phyloP scores from a whole-genome alignment of 2,113 vertebrate genomes.

The Psettodes erumei region DNA sequence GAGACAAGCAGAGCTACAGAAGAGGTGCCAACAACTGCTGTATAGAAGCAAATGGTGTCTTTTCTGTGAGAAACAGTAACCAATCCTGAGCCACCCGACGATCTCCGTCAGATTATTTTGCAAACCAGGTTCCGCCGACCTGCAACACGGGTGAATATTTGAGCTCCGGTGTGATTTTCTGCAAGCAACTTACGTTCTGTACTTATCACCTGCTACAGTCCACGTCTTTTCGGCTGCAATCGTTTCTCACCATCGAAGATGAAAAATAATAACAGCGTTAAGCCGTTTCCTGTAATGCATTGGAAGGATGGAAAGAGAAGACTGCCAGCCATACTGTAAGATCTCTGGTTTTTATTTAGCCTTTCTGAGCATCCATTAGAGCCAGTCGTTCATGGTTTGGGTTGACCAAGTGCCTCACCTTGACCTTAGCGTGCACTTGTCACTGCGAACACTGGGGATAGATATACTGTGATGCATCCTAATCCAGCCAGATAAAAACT shows the following conservation, averaged over 20 bases:
- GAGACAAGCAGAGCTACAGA: conserved; percentile 13
- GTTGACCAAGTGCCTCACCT: not conserved
- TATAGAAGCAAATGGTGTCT: not conserved
- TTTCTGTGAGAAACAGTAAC: conserved; percentile 13
- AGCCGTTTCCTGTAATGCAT: not conserved
- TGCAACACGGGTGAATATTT: conserved; percentile 21
- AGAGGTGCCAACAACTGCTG: conserved; percentile 4
- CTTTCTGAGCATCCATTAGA: not conserved
- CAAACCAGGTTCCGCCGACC: not conserved
- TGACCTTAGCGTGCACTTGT: conserved; percentile 1
- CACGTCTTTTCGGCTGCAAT: not conserved
- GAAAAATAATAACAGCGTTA: not conserved
- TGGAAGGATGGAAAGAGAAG: not conserved
- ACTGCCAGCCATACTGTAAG: not conserved
- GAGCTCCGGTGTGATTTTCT: conserved; percentile 4
- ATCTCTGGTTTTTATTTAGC: not conserved
- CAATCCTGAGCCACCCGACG: conserved; percentile 1
- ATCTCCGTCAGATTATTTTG: conserved; percentile 3
- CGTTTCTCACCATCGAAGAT: not conserved
- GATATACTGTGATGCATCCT: conserved; percentile 20
- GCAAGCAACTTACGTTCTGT: not conserved
- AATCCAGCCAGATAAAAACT: not conserved
- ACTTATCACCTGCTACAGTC: not conserved
- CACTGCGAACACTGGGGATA: not conserved
- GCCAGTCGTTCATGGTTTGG: not conserved